Evolutionary conservation across 2,113 vertebrate species (phyloP).

Genomic region (Callopanchax toddi): DNA sequence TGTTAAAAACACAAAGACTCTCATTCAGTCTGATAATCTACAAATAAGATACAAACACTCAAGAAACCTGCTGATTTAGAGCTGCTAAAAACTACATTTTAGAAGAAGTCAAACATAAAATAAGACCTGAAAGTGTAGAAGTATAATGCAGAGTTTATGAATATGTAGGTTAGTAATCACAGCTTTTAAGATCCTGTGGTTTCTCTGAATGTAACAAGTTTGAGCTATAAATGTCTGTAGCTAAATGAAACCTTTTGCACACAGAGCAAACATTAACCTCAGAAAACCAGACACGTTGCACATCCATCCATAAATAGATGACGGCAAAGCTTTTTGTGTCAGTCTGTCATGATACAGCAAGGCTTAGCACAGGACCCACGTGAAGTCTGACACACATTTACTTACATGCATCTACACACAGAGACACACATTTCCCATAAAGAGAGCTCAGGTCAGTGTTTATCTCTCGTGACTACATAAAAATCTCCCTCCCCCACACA

Average conservation of each 20-base stretch:
- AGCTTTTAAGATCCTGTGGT: background rate
- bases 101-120: too few species aligned
- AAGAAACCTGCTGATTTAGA: too few species aligned
- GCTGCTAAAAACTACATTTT: too few species aligned
- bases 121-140: too few species aligned
- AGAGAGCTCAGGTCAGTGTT: conserved; percentile 18
- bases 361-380: conserved; percentile 35
- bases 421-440: conserved; percentile 48
- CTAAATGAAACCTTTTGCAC: conserved; percentile 7
- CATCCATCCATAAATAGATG: conserved; percentile 44
- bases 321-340: conserved; percentile 31
- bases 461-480: conserved; percentile 37
- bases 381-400: conserved; percentile 18
- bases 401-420: conserved; percentile 3
- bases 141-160: too few species aligned
- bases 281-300: conserved; percentile 40
- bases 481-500: conserved; percentile 52
- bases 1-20: too few species aligned
- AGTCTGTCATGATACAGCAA: conserved; percentile 54
- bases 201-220: background rate
- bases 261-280: conserved; percentile 10
- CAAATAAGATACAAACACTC: too few species aligned
- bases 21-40: too few species aligned
- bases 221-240: background rate
- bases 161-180: too few species aligned